Conservation (phyloP, 2,113 vertebrate species). For the Zeus faber region DNA sequence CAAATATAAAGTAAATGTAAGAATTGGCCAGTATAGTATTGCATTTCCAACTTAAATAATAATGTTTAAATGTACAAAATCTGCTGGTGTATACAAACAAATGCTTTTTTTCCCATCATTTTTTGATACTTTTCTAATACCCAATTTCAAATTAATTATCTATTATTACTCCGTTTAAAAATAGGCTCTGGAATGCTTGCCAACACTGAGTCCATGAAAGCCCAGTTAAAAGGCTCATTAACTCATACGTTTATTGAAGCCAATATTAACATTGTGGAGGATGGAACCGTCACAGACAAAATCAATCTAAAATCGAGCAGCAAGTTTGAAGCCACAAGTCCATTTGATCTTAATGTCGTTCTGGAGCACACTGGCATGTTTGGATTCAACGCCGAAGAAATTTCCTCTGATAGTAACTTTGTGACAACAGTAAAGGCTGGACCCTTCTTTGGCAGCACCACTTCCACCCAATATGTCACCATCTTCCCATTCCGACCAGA, state of each 20-base stretch:
- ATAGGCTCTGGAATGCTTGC: slow-evolving; percentile 80
- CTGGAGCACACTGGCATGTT: slow-evolving; percentile 63
- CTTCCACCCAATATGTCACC: slow-evolving; percentile 61
- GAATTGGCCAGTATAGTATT: no score
- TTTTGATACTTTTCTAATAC: no score
- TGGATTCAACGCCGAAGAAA: slow-evolving; percentile 62
- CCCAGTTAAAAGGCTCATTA: slow-evolving; percentile 72
- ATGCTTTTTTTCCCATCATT: no score
- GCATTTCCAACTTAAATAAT: no score
- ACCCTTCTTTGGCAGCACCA: slow-evolving; percentile 68
- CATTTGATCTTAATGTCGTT: slow-evolving; percentile 73
- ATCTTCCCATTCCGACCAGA: slow-evolving; percentile 65
- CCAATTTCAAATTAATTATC: neutral
- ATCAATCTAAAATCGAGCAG: slow-evolving; percentile 66
- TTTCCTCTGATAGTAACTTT: slow-evolving; percentile 66
- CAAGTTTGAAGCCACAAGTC: slow-evolving; percentile 75
- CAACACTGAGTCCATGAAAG: slow-evolving; percentile 66
- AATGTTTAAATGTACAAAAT: no score
- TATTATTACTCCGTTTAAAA: slow-evolving; percentile 22
- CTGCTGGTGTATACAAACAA: no score
- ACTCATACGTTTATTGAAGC: slow-evolving; percentile 81
- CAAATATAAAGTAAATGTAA: neutral
- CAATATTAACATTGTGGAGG: slow-evolving; percentile 67
- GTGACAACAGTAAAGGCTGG: slow-evolving; percentile 73
- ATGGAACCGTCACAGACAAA: slow-evolving; percentile 57